Evolutionary conservation across 2,797 vertebrate species (phyloP).

Genomic region (Diplodus puntazzo): DNA sequence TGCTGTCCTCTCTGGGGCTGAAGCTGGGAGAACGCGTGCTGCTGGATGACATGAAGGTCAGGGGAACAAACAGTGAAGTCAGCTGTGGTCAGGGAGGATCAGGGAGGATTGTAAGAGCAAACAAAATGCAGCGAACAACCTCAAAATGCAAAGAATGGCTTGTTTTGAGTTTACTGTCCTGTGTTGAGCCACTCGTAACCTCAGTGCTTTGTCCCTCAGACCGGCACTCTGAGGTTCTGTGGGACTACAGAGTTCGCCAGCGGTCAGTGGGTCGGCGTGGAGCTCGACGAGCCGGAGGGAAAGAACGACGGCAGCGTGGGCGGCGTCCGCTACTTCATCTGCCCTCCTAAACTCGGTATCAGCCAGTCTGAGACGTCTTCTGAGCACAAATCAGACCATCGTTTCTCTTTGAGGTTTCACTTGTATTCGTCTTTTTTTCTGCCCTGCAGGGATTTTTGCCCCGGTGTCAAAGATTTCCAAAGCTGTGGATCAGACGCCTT

Average conservation of each 20-base stretch:
- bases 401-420: neutral
- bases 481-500: constrained; percentile 84
- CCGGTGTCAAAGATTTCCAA: constrained; percentile 94
- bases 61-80: neutral
- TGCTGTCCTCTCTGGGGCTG: constrained; percentile 91
- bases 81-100: neutral
- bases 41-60: constrained; percentile 92
- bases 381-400: too few relatives aligned
- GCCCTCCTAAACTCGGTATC: constrained; percentile 92
- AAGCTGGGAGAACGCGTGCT: constrained; percentile 90
- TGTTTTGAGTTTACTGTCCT: neutral
- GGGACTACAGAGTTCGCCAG: constrained; percentile 96
- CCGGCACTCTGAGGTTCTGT: constrained; percentile 92
- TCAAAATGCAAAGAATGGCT: neutral
- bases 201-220: constrained; percentile 69
- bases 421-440: neutral
- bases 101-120: neutral
- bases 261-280: constrained; percentile 95
- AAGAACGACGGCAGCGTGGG: constrained; percentile 96
- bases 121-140: neutral
- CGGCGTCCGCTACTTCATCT: constrained; percentile 95
- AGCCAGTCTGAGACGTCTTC: too few relatives aligned
- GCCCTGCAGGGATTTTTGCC: constrained; percentile 89
- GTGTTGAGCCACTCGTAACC: too few relatives aligned
- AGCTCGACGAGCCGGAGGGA: constrained; percentile 93